These are phyloP conservation scores for Gadus macrocephalus DNA, from an alignment of 2,113 vertebrate genomes.

Conservation along the genomic window DNA sequence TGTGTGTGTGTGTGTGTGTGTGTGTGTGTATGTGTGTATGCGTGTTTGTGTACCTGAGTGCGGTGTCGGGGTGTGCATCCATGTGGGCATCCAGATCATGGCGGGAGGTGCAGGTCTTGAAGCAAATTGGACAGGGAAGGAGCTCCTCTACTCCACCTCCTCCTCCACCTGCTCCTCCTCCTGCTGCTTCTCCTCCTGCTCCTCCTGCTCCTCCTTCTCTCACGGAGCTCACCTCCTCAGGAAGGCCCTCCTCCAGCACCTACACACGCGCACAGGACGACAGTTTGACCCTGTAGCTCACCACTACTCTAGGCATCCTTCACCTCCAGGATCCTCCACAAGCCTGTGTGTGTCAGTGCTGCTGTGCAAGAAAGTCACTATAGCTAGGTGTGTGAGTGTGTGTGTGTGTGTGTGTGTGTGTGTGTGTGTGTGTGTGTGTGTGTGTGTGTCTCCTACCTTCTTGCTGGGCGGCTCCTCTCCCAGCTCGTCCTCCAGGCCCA, in stretches of 20 bases:
- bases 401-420: no score
- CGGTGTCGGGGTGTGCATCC: conserved; percentile 90
- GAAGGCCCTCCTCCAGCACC: conserved; percentile 75
- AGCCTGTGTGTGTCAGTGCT: no score
- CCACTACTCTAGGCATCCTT: no score
- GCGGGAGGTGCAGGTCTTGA: conserved; percentile 87
- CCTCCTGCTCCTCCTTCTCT: conserved; percentile 17
- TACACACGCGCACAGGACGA: conserved; percentile 42
- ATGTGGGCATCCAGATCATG: conserved; percentile 89
- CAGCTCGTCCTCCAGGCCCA: conserved; percentile 75
- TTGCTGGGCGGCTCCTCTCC: conserved; percentile 81
- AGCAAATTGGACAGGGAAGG: conserved; percentile 88
- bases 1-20: conserved; percentile 6
- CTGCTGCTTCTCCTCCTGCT: no score
- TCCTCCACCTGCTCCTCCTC: conserved; percentile 13
- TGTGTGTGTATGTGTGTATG: conserved; percentile 4
- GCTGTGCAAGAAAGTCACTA: no score
- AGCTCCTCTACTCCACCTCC: conserved; percentile 76
- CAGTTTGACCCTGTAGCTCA: neutral
- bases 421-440: no score
- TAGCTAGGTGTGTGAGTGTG: no score
- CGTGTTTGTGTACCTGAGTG: conserved; percentile 60
- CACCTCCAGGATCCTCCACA: no score
- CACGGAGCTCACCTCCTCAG: conserved; percentile 43
- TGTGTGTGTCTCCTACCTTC: conserved; percentile 72